Evolutionary conservation across 2,888 invertebrate species (phyloP).

Genomic region (Nomada goodeniana): DNA sequence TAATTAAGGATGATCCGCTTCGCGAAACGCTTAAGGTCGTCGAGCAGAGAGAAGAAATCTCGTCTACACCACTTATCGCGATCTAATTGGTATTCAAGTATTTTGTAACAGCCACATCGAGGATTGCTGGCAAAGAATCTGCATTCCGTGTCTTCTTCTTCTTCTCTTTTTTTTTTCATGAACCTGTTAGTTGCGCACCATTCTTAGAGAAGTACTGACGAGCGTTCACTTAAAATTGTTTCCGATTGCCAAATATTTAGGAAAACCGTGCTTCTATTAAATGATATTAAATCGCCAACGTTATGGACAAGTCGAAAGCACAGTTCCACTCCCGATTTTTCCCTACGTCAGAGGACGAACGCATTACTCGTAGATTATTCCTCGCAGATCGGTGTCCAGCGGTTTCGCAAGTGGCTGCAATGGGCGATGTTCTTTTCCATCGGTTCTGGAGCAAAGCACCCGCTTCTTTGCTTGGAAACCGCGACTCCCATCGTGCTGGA

Average conservation of each 20-base stretch:
- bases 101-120: slow-evolving; percentile 22
- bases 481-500: slow-evolving; percentile 69
- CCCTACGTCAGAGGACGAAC: slow-evolving; percentile 14
- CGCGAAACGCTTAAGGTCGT: slow-evolving; percentile 42
- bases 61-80: slow-evolving; percentile 22
- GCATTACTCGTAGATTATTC: slow-evolving; percentile 44
- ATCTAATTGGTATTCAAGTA: slow-evolving; percentile 9
- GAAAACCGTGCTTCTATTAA: too few relatives aligned
- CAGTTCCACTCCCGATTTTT: slow-evolving; percentile 11
- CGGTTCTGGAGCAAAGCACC: slow-evolving; percentile 66
- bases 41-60: slow-evolving; percentile 32
- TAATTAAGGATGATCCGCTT: slow-evolving; percentile 50
- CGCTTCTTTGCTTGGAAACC: slow-evolving; percentile 61
- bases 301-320: too few relatives aligned
- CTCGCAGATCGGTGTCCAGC: slow-evolving; percentile 31
- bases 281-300: background rate
- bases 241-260: too few relatives aligned
- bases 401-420: slow-evolving; percentile 67
- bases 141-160: background rate
- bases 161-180: background rate
- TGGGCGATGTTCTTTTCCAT: slow-evolving; percentile 73
- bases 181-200: slow-evolving; percentile 8
- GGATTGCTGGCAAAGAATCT: slow-evolving; percentile 2
- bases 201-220: background rate
- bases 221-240: too few relatives aligned